Base-by-base conservation (phyloP, 2,888 invertebrate genomes). In the Schrankia costaestrigalis region DNA sequence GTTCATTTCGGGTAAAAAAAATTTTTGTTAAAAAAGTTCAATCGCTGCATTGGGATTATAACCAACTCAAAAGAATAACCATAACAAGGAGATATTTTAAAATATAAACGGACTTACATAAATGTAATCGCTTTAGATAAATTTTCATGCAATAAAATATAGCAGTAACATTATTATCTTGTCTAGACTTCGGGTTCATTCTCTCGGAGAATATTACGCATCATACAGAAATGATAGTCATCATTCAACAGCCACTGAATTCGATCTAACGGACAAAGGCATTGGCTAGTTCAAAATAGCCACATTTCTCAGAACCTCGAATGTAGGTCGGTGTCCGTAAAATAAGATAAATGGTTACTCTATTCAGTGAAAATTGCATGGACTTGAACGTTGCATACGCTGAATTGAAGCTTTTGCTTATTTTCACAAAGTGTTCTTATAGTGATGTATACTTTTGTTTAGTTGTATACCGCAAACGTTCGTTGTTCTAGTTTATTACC, bases 321-420 rank as follows among this genome's bases (percentile, higher is more conserved):
- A 66, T 59, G 46, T 65, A 58, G 64, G 63, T 57, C 63, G 48
- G 49, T 59, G 63, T 55, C 54, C 56, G 50, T 45, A 51, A 62
- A 59, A 63, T 56, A 63, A 59, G 61, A 63, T 58, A 52, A 61
- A 63, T 61, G 46, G 57, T 48, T 33, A 48, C 49, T 38, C 51
- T 44, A 58, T 65, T 61, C 59, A 54, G 45, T 44, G 42, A 44
- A 44, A 56, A 54, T 56, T 48, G 44, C 53, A 56, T 44, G 46
- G 48, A 43, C 47, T 46, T 54, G 50, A 47, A 26, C 36, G 46
- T 31, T 60, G 60, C 56, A 63, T 57, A 46, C 42, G 39, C n/a
- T 56, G 44, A 42, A 54, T 51, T 51, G 51, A 32, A 52, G 41
- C 33, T 38, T 39, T 52, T 44, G 40, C 39, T 51, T 51, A 55